Evolutionary conservation across 1,140 invertebrate species (phyloP).

Genomic region (Venturia canescens): DNA sequence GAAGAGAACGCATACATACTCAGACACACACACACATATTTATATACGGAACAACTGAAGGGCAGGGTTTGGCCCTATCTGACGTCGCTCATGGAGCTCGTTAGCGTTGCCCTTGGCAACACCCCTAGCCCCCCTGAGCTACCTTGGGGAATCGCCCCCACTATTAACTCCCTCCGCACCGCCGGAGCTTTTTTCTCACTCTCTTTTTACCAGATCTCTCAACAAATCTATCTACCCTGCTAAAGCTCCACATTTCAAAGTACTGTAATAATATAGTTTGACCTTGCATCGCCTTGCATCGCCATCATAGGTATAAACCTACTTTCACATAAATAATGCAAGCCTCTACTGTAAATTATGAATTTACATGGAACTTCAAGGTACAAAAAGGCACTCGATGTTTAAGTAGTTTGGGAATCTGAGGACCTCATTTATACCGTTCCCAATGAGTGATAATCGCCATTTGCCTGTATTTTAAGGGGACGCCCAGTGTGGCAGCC

Average conservation of each 20-base stretch:
- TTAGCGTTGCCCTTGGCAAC: slow-evolving; percentile 76
- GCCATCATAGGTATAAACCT: slow-evolving; percentile 9
- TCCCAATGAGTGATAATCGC: too few relatives aligned
- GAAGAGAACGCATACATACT: slow-evolving; percentile 5
- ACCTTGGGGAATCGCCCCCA: slow-evolving; percentile 56
- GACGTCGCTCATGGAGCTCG: slow-evolving; percentile 76
- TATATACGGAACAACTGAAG: slow-evolving; percentile 45
- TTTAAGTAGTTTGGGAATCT: too few relatives aligned
- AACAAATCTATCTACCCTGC: slow-evolving; percentile 57
- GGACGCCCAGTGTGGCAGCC: too few relatives aligned
- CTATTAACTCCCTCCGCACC: slow-evolving; percentile 54
- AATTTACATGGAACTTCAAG: too few relatives aligned
- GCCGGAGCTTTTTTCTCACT: slow-evolving; percentile 56
- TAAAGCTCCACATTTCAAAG: slow-evolving; percentile 38
- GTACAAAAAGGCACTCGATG: too few relatives aligned
- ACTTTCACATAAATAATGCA: neutral
- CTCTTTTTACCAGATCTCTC: slow-evolving; percentile 55
- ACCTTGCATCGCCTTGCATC: slow-evolving; percentile 4
- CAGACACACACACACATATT: slow-evolving; percentile 39
- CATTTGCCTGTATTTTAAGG: too few relatives aligned
- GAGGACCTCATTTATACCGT: too few relatives aligned
- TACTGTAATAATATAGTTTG: slow-evolving; percentile 1
- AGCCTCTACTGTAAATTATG: too few relatives aligned
- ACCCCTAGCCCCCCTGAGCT: slow-evolving; percentile 60
- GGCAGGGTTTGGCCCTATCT: slow-evolving; percentile 72